Conservation (phyloP, 2,113 vertebrate genomes). For the Oreotrochilus melanogaster region DNA sequence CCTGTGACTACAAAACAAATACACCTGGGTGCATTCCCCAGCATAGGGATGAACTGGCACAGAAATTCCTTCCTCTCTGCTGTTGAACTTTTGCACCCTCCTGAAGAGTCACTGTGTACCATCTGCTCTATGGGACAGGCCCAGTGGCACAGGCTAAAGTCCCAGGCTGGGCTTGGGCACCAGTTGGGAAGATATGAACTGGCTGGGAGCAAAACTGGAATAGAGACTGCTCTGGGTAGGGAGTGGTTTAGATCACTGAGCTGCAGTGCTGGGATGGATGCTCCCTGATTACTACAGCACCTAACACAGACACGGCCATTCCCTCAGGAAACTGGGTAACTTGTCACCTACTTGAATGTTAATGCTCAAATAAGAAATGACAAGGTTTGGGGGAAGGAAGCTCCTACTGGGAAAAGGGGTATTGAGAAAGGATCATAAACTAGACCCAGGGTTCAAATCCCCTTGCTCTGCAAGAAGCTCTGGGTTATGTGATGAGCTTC, state of each 20-base stretch:
- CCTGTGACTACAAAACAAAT: neutral
- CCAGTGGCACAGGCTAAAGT: neutral
- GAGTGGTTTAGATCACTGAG: fast-evolving
- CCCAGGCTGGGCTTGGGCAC: neutral
- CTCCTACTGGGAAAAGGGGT: neutral
- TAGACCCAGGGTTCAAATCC: neutral
- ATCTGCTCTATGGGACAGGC: fast-evolving
- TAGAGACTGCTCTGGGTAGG: fast-evolving
- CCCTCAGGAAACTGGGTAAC: neutral
- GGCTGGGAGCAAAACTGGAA: neutral
- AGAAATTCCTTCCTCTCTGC: neutral
- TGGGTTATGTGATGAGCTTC: neutral
- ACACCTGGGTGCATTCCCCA: neutral
- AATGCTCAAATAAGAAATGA: neutral
- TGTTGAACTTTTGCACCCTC: neutral
- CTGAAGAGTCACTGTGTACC: neutral
- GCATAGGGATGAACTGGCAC: fast-evolving
- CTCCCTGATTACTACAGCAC: neutral
- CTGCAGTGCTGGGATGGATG: neutral
- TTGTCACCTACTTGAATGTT: neutral
- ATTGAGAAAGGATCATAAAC: neutral
- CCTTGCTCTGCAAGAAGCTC: fast-evolving
- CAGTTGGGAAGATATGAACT: neutral
- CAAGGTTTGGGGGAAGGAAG: neutral
- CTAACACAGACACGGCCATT: neutral